Conservation (phyloP, 2,113 vertebrate species). For the Cebidichthys violaceus region DNA sequence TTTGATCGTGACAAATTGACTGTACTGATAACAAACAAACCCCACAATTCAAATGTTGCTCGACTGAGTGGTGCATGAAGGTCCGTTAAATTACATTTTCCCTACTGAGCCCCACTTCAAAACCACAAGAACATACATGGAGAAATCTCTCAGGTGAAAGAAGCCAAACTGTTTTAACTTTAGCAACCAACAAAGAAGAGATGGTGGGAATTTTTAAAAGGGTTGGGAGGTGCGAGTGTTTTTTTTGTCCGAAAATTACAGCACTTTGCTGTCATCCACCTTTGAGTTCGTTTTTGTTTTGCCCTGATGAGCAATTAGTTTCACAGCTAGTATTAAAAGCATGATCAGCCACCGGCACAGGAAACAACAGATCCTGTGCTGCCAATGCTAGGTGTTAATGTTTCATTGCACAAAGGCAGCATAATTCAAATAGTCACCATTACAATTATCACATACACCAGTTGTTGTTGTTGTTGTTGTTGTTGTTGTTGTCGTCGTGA, state of each 20-base stretch:
- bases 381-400: constrained; percentile 30
- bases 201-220: not conserved
- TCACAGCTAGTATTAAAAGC: constrained; percentile 45
- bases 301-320: constrained; percentile 42
- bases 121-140: not conserved
- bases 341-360: constrained; percentile 30
- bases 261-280: constrained; percentile 31
- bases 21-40: not conserved
- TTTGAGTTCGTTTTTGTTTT: constrained; percentile 24
- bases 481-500: constrained; percentile 28
- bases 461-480: constrained; percentile 16
- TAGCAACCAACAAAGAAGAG: not conserved
- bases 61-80: too few relatives aligned
- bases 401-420: not conserved
- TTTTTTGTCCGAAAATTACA: constrained; percentile 8
- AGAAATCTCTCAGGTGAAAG: not conserved
- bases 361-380: constrained; percentile 45
- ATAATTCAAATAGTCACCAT: constrained; percentile 9
- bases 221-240: not conserved
- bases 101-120: not conserved
- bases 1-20: not conserved
- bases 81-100: not conserved
- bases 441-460: not conserved
- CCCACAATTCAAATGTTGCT: not conserved
- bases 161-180: not conserved